Conservation (phyloP, 1,140 invertebrate species). For the Grapholita molesta region DNA sequence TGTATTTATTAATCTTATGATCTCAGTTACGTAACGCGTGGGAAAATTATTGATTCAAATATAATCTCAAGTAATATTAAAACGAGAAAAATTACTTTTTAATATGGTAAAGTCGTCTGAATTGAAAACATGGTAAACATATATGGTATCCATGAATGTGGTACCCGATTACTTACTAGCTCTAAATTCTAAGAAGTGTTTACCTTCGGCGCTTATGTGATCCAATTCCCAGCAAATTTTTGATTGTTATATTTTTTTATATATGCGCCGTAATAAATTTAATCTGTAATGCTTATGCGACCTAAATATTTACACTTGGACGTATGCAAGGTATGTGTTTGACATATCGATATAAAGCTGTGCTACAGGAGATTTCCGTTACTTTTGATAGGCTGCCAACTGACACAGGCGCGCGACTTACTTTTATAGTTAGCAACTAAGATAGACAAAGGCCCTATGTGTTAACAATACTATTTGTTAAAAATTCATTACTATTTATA, state of each 20-base stretch:
- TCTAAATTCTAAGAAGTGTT: constrained; percentile 3
- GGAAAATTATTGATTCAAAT: neutral
- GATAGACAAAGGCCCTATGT: neutral
- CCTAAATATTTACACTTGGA: constrained; percentile 18
- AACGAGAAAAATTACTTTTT: constrained; percentile 15
- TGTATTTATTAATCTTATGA: neutral
- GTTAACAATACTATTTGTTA: neutral
- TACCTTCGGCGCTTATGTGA: constrained; percentile 3
- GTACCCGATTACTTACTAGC: neutral
- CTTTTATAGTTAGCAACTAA: neutral
- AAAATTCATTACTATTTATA: neutral
- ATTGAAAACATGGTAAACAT: constrained; percentile 3
- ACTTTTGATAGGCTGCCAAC: neutral
- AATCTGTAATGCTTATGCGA: constrained; percentile 15
- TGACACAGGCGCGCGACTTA: neutral
- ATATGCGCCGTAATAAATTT: neutral
- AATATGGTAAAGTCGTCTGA: constrained; percentile 8
- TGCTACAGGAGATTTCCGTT: neutral
- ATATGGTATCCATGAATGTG: constrained; percentile 1
- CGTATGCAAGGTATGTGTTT: neutral
- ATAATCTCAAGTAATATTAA: neutral
- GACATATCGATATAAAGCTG: constrained; percentile 11
- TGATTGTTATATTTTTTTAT: constrained; percentile 17
- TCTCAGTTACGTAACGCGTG: neutral
- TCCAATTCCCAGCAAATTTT: constrained; percentile 18